Percentiles rank a stretch among this genome's conserved stretches.
phyloP scores from a whole-genome alignment of 1,140 invertebrate genomes.

The Diplogasteroides magnus region DNA sequence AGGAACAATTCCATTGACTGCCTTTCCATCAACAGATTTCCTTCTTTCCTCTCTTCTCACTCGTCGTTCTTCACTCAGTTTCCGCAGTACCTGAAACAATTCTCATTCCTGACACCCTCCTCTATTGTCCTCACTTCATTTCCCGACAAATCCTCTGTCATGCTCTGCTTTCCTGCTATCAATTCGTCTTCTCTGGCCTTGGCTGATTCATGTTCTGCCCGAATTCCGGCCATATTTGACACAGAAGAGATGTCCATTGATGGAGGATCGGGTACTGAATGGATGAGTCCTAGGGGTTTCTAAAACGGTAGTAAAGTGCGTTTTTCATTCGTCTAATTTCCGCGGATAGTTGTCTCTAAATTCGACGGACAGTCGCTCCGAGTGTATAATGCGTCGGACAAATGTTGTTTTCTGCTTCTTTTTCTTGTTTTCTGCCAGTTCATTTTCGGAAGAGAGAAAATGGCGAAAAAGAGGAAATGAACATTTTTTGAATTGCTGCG shows the following conservation, averaged over 20 bases:
- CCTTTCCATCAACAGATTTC: not conserved
- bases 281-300: too few species aligned
- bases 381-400: too few species aligned
- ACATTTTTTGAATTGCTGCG: too few species aligned
- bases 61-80: constrained; percentile 26
- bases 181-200: not conserved
- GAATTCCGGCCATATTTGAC: not conserved
- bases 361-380: too few species aligned
- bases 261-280: constrained; percentile 27
- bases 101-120: not conserved
- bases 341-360: too few species aligned
- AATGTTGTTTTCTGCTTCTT: too few species aligned
- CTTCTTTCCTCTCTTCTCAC: not conserved
- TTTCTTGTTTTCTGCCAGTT: too few species aligned
- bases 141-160: not conserved
- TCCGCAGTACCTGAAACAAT: constrained; percentile 15
- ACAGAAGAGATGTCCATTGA: constrained; percentile 24
- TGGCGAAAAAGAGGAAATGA: too few species aligned
- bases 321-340: too few species aligned
- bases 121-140: not conserved
- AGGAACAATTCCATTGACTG: constrained; percentile 3
- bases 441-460: too few species aligned
- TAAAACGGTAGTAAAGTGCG: too few species aligned
- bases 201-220: not conserved
- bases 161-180: not conserved